A percentile compares a stretch with the other conserved stretches of the same genome.
These are phyloP conservation scores for human DNA, from an alignment of 2,113 vertebrate genomes.

Conservation along the genomic window GRCh38 chr4:41625501-41626000, in stretches of 20 bases:
- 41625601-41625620: constrained; percentile 2
- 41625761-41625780: constrained; percentile 23
- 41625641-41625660: constrained; percentile 47
- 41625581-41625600: background rate
- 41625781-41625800: background rate
- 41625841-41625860: background rate
- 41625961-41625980: background rate
- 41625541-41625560: constrained; percentile 35
- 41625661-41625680: constrained; percentile 59
- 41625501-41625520: constrained; percentile 9
- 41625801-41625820: constrained; percentile 43
- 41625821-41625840: constrained; percentile 10
- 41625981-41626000: background rate
- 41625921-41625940: background rate
- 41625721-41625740: constrained; percentile 36
- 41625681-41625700: constrained; percentile 32
- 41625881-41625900: background rate
- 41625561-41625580: background rate
- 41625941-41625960: background rate
- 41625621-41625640: background rate
- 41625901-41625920: background rate
- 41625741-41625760: background rate
- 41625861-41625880: background rate
- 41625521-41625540: background rate
- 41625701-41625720: constrained; percentile 30